A percentile compares a stretch with the other conserved stretches of the same genome.
These are phyloP conservation scores for Ursus arctos DNA, from an alignment of 2,113 vertebrate genomes.

Conservation along the genomic window DNA sequence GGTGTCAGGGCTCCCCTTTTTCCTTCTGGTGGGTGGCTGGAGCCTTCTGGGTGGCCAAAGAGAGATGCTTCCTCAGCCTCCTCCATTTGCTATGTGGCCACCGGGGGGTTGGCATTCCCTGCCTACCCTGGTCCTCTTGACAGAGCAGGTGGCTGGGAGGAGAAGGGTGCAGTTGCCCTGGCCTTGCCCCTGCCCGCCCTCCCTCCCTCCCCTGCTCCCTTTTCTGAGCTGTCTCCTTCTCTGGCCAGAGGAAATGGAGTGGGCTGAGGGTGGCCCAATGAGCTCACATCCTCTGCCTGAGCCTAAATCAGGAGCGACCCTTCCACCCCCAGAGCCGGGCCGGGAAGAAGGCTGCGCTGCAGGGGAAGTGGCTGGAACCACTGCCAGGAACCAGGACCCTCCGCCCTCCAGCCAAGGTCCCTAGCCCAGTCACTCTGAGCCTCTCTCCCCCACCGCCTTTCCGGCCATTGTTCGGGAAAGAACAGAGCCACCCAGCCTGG, in stretches of 20 bases:
- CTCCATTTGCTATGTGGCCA: neutral
- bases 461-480: slow-evolving; percentile 81
- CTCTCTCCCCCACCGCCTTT: slow-evolving; percentile 73
- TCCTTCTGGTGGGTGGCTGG: neutral
- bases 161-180: neutral
- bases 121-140: neutral
- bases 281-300: slow-evolving; percentile 78
- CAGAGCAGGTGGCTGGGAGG: slow-evolving; percentile 45
- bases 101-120: neutral
- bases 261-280: slow-evolving; percentile 53
- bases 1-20: neutral
- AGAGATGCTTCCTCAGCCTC: neutral
- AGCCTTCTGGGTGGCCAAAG: neutral
- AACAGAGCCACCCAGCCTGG: slow-evolving; percentile 73
- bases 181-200: neutral
- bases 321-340: neutral
- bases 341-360: neutral
- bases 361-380: slow-evolving; percentile 57
- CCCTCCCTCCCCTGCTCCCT: neutral
- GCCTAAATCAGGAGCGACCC: slow-evolving; percentile 61
- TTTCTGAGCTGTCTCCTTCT: slow-evolving; percentile 5
- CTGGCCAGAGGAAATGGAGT: slow-evolving; percentile 71
- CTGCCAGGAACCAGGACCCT: slow-evolving; percentile 55
- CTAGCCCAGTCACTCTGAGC: neutral
- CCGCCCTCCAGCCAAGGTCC: slow-evolving; percentile 58